A percentile compares a stretch with the other conserved stretches of the same genome.
Evolutionary conservation across 1,140 invertebrate genomes (phyloP).

Genomic region (Drosophila lowei): DNA sequence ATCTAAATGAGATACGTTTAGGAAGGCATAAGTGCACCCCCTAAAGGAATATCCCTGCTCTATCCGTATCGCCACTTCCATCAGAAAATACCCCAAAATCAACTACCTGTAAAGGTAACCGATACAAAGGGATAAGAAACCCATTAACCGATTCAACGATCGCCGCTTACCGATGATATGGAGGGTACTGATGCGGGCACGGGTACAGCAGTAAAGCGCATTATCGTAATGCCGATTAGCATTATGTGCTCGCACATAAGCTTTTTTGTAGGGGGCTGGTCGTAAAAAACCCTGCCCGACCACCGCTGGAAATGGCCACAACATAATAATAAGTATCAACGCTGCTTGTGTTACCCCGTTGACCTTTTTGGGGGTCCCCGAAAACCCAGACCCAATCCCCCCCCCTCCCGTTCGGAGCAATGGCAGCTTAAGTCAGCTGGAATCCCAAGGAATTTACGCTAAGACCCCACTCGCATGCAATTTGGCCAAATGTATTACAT

Average conservation of each 20-base stretch:
- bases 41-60: too few relatives aligned
- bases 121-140: too few relatives aligned
- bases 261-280: slow-evolving; percentile 19
- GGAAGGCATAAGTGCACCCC: too few relatives aligned
- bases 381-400: neutral
- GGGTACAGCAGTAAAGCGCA: slow-evolving; percentile 9
- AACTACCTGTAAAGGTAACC: too few relatives aligned
- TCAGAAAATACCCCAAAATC: too few relatives aligned
- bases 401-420: slow-evolving; percentile 9
- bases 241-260: slow-evolving; percentile 46
- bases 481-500: slow-evolving; percentile 80
- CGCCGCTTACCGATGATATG: slow-evolving; percentile 29
- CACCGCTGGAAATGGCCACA: slow-evolving; percentile 19
- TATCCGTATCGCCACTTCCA: too few relatives aligned
- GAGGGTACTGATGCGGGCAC: neutral
- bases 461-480: slow-evolving; percentile 76
- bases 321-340: slow-evolving; percentile 38
- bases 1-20: too few relatives aligned
- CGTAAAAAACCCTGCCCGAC: slow-evolving; percentile 34
- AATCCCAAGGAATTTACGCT: slow-evolving; percentile 66
- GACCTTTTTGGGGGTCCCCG: slow-evolving; percentile 34
- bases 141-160: slow-evolving; percentile 22
- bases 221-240: slow-evolving; percentile 45
- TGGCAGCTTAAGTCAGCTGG: slow-evolving; percentile 68
- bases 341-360: slow-evolving; percentile 39